phyloP scores from a whole-genome alignment of 2,113 vertebrate genomes.

The Oreochromis tanganicae region DNA sequence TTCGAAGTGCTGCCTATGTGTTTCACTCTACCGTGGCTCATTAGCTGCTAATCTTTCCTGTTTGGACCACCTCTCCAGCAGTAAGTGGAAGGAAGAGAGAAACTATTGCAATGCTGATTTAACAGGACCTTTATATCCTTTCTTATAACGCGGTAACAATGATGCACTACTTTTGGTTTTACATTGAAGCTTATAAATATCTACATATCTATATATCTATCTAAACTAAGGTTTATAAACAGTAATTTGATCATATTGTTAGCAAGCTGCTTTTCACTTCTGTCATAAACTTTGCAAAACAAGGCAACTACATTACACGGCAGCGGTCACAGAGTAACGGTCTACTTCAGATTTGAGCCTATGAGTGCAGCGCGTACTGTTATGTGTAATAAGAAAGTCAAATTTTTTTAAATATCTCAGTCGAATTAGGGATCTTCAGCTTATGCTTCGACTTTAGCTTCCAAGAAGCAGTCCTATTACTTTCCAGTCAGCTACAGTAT shows the following conservation, averaged over 20 bases:
- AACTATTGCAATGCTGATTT: background rate
- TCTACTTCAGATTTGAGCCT: background rate
- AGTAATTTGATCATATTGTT: background rate
- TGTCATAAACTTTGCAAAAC: background rate
- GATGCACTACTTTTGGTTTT: background rate
- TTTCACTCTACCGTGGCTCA: background rate
- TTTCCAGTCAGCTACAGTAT: background rate
- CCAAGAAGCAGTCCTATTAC: background rate
- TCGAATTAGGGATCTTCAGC: background rate
- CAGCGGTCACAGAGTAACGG: background rate
- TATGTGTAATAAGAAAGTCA: background rate
- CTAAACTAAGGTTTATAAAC: background rate
- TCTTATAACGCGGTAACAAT: background rate
- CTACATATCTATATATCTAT: background rate
- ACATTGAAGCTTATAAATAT: background rate
- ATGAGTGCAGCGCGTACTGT: background rate
- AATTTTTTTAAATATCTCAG: fast-evolving
- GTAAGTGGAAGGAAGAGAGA: background rate
- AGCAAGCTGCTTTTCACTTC: background rate
- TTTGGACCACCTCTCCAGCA: background rate
- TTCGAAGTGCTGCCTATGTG: background rate
- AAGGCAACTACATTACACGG: background rate
- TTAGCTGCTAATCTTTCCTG: background rate
- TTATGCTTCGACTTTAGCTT: background rate
- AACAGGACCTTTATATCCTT: background rate